Conservation (phyloP, 2,797 vertebrate genomes). For the Pantherophis alleghaniensis region DNA sequence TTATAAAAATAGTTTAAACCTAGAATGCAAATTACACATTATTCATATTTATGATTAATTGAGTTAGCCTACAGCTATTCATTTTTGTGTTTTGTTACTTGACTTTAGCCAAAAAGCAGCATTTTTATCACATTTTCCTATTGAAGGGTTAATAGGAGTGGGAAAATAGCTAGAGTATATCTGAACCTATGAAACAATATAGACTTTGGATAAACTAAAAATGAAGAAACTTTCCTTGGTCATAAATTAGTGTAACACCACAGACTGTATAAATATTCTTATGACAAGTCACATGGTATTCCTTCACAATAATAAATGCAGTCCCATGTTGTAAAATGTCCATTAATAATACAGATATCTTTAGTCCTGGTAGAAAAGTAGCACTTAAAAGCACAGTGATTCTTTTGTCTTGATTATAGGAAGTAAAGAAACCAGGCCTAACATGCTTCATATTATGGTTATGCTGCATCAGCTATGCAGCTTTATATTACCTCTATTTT, state of each 20-base stretch:
- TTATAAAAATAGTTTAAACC: background rate
- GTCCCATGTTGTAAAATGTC: conserved; percentile 25
- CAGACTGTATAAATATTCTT: conserved; percentile 13
- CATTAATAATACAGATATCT: conserved; percentile 49
- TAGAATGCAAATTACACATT: background rate
- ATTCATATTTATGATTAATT: background rate
- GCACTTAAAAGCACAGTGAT: conserved; percentile 43
- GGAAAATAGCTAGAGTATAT: background rate
- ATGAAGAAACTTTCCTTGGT: background rate
- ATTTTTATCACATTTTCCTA: background rate
- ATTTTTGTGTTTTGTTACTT: background rate
- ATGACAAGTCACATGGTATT: conserved; percentile 12
- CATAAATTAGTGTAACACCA: background rate
- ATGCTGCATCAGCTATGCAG: conserved; percentile 32
- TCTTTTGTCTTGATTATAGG: conserved; percentile 57
- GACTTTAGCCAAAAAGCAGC: background rate
- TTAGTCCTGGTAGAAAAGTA: conserved; percentile 37
- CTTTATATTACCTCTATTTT: conserved; percentile 47
- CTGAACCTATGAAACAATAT: conserved; percentile 10
- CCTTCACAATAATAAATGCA: conserved; percentile 44
- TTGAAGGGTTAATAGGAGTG: conserved; percentile 10
- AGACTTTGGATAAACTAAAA: background rate
- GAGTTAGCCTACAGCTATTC: background rate
- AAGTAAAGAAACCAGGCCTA: conserved; percentile 20
- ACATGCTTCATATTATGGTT: conserved; percentile 34